Evolutionary conservation across 2,888 invertebrate genomes (phyloP).

Genomic region (Argyresthia albistria): DNA sequence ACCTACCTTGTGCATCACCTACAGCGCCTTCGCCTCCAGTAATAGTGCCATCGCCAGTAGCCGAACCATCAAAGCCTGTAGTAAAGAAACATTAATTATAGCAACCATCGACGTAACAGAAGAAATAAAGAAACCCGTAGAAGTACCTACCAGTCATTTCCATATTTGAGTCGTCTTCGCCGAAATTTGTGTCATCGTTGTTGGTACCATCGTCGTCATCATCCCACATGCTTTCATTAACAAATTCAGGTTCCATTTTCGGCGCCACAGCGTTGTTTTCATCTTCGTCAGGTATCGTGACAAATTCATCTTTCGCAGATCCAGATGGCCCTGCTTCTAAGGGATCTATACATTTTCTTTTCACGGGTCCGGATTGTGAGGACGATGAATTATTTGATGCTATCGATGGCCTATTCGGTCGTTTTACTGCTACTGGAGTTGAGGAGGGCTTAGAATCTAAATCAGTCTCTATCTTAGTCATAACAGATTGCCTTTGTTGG

Average conservation of each 20-base stretch:
- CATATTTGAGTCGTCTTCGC: slow-evolving; percentile 77
- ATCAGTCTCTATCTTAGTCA: slow-evolving; percentile 75
- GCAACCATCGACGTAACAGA: not conserved
- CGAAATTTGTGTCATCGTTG: slow-evolving; percentile 75
- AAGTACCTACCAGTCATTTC: slow-evolving; percentile 68
- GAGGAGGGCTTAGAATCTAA: slow-evolving; percentile 76
- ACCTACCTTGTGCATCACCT: slow-evolving; percentile 73
- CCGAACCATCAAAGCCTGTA: slow-evolving; percentile 63
- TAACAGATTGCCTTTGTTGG: slow-evolving; percentile 74
- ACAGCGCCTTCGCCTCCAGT: slow-evolving; percentile 68
- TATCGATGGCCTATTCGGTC: slow-evolving; percentile 77
- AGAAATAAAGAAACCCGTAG: not conserved
- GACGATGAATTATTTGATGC: slow-evolving; percentile 73
- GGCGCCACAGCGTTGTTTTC: slow-evolving; percentile 74
- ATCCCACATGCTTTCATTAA: slow-evolving; percentile 73
- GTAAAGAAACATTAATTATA: not conserved
- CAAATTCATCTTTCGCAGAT: slow-evolving; percentile 67
- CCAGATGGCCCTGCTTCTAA: slow-evolving; percentile 74
- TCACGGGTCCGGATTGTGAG: slow-evolving; percentile 72
- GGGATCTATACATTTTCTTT: slow-evolving; percentile 73
- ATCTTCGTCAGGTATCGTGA: slow-evolving; percentile 67
- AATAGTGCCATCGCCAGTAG: slow-evolving; percentile 64
- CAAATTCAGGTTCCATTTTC: slow-evolving; percentile 78
- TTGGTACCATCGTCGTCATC: slow-evolving; percentile 75
- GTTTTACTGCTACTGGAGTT: slow-evolving; percentile 74